Base-by-base conservation (phyloP, 92 coral and sea anemone species). In the Palythoa grandis region DNA sequence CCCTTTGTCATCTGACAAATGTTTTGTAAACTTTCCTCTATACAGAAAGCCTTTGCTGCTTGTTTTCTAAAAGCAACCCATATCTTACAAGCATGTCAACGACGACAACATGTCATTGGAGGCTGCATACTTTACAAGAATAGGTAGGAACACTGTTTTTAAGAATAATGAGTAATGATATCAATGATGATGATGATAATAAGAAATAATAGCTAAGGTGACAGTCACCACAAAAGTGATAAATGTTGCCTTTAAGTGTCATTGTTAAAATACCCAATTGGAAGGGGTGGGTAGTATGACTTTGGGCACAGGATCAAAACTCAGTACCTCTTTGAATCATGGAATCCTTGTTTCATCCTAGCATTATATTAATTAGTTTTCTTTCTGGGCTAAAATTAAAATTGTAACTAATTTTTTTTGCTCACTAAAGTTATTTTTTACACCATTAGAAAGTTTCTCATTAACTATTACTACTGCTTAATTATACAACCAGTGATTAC, bases 31-130 rank as follows among this genome's bases (percentile, higher is more conserved):
- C 5, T 38, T 75, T 15, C 82, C 14, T 75, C 72, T 23, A 11
- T 20, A 43, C 77, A 91, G 93, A 88, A 79, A 69, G 87, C 82
- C 67, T 84, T 22, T 37, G 89, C 89, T 47, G 89, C 90, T 8
- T 91, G 96, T 83, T 97, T 95, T 52, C 88, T 95, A 58, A 97
- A 92, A 88, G 99, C 98, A 11, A 90, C 98, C 17, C 98, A 97
- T 79, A 93, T 95, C 76, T 85, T 97, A 25, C 97, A 97, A 86
- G 93, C 99, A 10, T 97, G 96, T 85, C 98, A 97, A 76, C 93
- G 98, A 17, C 92, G 98, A 56, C 94, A 88, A 5, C 98, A 97
- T 78, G 82, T 97, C 82, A 90, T 97, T 43, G 99, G 96, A 52
- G 99, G 99, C 24, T 92, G 98, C 72, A 92, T 97, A 70, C 93